Evolutionary conservation across 2,797 vertebrate species (phyloP), one percentile per base, ranked within the genome.

Genomic region (Alcedo quadribrachys): DNA sequence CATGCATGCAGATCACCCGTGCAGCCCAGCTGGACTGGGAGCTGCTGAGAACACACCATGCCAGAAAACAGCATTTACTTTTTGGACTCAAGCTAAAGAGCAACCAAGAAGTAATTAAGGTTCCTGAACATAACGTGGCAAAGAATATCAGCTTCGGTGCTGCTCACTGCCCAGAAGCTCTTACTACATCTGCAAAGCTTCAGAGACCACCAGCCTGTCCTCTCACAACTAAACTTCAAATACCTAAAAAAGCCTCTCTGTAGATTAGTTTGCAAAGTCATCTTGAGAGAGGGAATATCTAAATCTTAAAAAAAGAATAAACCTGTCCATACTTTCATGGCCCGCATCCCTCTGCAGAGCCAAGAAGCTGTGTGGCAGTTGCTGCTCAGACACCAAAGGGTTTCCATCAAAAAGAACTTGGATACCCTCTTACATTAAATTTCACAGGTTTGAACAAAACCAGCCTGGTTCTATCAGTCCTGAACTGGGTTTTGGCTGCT

Each of bases 1-100:
- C 87, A 15, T 46, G 75, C 73, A 94, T 94, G 90, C 95, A 87
- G 91, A 53, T 92, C 83, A 94, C 8, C 84, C 78, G 0, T 51
- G 70, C 88, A 83, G 90, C 88, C 90, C 93, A 92, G 95, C 93
- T 96, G 95, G 90, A 78, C 86, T 90, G 65, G 88, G 78, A 91
- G 87, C 60, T 61, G 81, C 89, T 28, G 66, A 93, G 91, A 90
- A 77, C 75, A 71, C 3, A 17, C 65, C 65, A 82, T 25, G 88
- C 88, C 94, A 94, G 86, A 92, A 91, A 90, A 82, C 43, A 85
- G 33, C 45, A 69, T 80, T 92, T 90, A 65, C 78, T 90, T 85
- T 91, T 82, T 68, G 75, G 54, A 89, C 10, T 3, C 70, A 28
- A 89, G 30, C 78, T 95, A 66, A 90, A 89, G 91, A 89, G 30